phyloP scores from a whole-genome alignment of 1,140 invertebrate genomes.

The Diplogasteroides magnus region DNA sequence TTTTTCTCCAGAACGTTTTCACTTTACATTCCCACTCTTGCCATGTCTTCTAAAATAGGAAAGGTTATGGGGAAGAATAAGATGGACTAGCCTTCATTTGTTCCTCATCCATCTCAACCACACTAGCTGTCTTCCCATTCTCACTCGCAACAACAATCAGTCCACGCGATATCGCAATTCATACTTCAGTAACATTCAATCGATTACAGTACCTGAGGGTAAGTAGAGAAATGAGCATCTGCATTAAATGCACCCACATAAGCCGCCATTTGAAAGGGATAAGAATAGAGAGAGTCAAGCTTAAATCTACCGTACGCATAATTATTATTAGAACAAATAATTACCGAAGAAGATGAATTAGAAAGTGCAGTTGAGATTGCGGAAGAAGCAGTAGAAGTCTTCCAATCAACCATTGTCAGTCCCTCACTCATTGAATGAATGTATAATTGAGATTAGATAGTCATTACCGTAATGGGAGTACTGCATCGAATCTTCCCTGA shows the following conservation, averaged over 20 bases:
- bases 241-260: not conserved
- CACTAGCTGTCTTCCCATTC: not conserved
- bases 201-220: not conserved
- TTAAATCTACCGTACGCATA: too few species aligned
- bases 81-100: not conserved
- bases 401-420: not conserved
- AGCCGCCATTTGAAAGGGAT: not conserved
- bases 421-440: not conserved
- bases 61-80: not conserved
- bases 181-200: too few species aligned
- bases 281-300: not conserved
- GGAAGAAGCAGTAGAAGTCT: not conserved
- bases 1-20: not conserved
- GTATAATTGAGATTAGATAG: not conserved
- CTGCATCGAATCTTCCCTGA: not conserved
- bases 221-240: not conserved
- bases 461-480: not conserved
- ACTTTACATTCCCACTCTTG: not conserved
- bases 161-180: too few species aligned
- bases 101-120: not conserved
- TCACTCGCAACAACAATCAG: not conserved
- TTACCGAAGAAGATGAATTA: not conserved
- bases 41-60: not conserved
- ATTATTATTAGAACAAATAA: too few species aligned
- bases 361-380: not conserved